Conservation (phyloP, 2,113 vertebrate species). For the Erythrolamprus reginae region DNA sequence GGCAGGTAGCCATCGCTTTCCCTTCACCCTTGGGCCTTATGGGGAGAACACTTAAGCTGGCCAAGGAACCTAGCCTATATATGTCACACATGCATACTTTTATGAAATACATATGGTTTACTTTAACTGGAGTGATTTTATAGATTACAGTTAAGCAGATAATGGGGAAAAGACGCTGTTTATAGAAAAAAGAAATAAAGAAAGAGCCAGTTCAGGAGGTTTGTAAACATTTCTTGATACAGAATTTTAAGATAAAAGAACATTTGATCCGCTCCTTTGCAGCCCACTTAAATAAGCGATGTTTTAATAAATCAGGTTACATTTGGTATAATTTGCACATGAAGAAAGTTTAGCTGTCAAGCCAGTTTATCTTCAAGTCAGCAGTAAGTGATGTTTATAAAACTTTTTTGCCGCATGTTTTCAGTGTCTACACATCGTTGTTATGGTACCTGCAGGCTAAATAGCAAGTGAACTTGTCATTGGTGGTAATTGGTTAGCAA, state of each 20-base stretch:
- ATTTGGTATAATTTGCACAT: neutral
- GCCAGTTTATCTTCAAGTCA: slow-evolving; percentile 7
- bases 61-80: neutral
- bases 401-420: neutral
- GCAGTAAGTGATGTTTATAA: neutral
- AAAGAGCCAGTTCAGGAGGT: neutral
- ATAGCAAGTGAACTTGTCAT: neutral
- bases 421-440: neutral
- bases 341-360: slow-evolving; percentile 43
- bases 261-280: slow-evolving; percentile 33
- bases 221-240: slow-evolving; percentile 38
- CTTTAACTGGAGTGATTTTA: slow-evolving; percentile 31
- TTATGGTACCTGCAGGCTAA: neutral
- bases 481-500: neutral
- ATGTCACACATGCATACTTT: neutral
- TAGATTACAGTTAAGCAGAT: slow-evolving; percentile 38
- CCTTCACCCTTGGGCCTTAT: neutral
- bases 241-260: slow-evolving; percentile 45
- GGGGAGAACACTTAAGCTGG: neutral
- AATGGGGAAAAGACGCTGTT: slow-evolving; percentile 27
- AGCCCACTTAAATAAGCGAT: neutral
- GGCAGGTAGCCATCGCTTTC: rapidly evolving
- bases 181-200: slow-evolving; percentile 36
- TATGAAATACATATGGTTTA: slow-evolving; percentile 15
- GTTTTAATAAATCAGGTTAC: slow-evolving; percentile 12